Percentiles rank a stretch among this genome's conserved stretches.
Conservation (phyloP, 1,140 invertebrate species). For the Orius insidiosus region DNA sequence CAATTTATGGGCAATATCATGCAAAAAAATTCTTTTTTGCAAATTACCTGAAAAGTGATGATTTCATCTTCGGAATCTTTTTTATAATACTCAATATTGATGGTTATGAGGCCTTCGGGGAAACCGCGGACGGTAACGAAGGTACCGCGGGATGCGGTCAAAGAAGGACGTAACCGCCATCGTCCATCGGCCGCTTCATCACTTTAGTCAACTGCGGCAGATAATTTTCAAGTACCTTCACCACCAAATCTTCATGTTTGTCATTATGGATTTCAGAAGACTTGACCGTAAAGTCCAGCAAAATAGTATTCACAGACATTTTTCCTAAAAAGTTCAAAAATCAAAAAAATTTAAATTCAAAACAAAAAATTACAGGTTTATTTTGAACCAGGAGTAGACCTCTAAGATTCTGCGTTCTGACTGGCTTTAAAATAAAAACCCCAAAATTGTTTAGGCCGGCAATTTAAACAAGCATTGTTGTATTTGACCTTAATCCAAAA, state of each 20-base stretch:
- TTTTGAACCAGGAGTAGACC: neutral
- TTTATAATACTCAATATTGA: slow-evolving; percentile 70
- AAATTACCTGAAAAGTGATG: slow-evolving; percentile 55
- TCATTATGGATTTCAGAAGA: slow-evolving; percentile 41
- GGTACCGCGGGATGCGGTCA: slow-evolving; percentile 45
- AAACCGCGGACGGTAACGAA: slow-evolving; percentile 56
- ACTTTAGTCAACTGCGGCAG: slow-evolving; percentile 45
- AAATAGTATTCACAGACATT: slow-evolving; percentile 64
- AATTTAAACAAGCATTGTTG: neutral
- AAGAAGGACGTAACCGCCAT: slow-evolving; percentile 47
- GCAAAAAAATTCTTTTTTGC: too few species aligned
- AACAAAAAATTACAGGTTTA: neutral
- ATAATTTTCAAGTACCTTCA: slow-evolving; percentile 46
- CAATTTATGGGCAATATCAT: too few species aligned
- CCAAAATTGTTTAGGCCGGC: neutral
- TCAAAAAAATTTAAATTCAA: neutral
- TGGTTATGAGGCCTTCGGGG: slow-evolving; percentile 49
- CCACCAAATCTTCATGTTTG: slow-evolving; percentile 45
- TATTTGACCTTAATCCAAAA: neutral
- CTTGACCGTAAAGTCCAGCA: slow-evolving; percentile 63
- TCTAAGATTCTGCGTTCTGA: neutral
- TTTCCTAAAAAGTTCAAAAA: neutral
- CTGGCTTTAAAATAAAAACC: neutral
- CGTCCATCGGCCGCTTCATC: slow-evolving; percentile 33
- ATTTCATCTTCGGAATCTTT: slow-evolving; percentile 48